Conservation (phyloP, 2,797 vertebrate species). For the Karalla daura region DNA sequence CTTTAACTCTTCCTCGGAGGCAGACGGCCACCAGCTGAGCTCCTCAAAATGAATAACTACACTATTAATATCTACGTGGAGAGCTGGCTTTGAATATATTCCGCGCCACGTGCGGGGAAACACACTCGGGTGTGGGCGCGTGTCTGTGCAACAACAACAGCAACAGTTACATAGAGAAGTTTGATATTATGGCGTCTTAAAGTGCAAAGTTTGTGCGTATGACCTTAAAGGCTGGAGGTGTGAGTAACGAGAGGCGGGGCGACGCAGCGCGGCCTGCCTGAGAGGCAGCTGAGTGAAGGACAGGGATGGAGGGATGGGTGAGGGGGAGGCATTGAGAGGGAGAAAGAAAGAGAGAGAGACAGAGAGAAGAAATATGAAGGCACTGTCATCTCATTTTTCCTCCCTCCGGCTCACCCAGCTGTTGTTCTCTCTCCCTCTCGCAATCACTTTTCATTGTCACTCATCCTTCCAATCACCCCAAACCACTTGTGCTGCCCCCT, state of each 20-base stretch:
- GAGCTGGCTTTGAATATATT: constrained; percentile 35
- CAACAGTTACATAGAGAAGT: constrained; percentile 44
- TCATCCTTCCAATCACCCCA: constrained; percentile 65
- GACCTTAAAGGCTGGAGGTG: constrained; percentile 78
- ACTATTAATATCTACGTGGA: constrained; percentile 69
- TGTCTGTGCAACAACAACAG: constrained; percentile 7
- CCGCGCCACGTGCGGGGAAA: constrained; percentile 13
- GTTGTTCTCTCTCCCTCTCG: constrained; percentile 72
- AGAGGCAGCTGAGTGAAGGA: constrained; percentile 64
- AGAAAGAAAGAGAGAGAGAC: constrained; percentile 33
- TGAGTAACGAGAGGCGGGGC: constrained; percentile 66
- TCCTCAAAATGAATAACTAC: constrained; percentile 59
- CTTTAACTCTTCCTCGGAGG: constrained; percentile 65
- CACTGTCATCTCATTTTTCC: constrained; percentile 69
- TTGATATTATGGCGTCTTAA: constrained; percentile 59
- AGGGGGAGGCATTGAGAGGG: constrained; percentile 3
- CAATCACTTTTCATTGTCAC: constrained; percentile 76
- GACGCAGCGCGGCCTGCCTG: constrained; percentile 46
- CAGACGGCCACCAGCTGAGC: constrained; percentile 73
- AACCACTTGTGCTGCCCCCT: constrained; percentile 57
- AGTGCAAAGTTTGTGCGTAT: constrained; percentile 47
- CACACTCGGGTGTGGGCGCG: background rate
- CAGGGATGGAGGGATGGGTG: constrained; percentile 50
- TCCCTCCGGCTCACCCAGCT: constrained; percentile 74
- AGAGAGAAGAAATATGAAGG: constrained; percentile 66